A percentile compares a stretch with the other conserved stretches of the same genome.
These are phyloP conservation scores for Conger conger DNA, from an alignment of 2,113 vertebrate genomes.

Conservation along the genomic window DNA sequence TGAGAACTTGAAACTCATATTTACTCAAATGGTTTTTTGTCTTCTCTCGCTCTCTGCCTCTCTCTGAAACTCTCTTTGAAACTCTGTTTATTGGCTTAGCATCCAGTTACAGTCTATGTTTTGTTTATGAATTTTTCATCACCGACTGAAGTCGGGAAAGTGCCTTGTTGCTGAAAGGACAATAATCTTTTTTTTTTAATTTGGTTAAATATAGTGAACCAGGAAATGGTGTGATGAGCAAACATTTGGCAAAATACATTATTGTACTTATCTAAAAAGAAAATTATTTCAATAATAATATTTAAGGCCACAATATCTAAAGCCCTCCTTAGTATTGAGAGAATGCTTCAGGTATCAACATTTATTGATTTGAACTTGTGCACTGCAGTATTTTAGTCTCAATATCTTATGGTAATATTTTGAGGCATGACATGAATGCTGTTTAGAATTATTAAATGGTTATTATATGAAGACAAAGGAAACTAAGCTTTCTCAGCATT, in stretches of 20 bases:
- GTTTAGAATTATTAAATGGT: not conserved
- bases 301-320: not conserved
- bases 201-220: not conserved
- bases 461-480: not conserved
- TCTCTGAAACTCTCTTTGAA: not conserved
- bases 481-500: not conserved
- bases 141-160: not conserved
- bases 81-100: not conserved
- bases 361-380: not conserved
- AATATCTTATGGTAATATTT: not conserved
- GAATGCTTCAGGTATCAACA: not conserved
- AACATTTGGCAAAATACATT: not conserved
- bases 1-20: conserved; percentile 20
- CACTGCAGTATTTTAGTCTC: not conserved
- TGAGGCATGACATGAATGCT: not conserved
- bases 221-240: not conserved
- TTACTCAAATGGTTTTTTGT: conserved; percentile 8
- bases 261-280: not conserved
- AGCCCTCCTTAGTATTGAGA: not conserved
- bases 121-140: conserved; percentile 26
- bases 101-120: conserved; percentile 20
- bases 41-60: too few relatives aligned
- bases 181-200: not conserved
- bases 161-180: not conserved
- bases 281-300: too few relatives aligned